phyloP scores from a whole-genome alignment of 2,888 invertebrate genomes.

The Cotesia congregata region DNA sequence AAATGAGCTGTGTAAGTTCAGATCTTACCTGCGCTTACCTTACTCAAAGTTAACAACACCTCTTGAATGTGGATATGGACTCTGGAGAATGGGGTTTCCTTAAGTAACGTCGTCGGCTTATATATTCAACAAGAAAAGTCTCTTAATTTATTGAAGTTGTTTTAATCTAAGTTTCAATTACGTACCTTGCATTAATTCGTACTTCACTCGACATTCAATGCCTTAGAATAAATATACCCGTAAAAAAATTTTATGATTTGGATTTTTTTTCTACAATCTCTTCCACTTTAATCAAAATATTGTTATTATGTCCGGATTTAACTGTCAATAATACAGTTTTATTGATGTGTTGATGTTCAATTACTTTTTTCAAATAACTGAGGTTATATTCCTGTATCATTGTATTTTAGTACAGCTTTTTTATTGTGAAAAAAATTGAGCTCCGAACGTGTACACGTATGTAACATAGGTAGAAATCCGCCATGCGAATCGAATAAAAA shows the following conservation, averaged over 20 bases:
- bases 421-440: not conserved
- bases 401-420: not conserved
- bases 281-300: not conserved
- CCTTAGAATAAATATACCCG: too few relatives aligned
- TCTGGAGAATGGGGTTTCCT: slow-evolving; percentile 23
- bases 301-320: not conserved
- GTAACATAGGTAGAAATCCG: slow-evolving; percentile 13
- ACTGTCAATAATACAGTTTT: not conserved
- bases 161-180: slow-evolving; percentile 62
- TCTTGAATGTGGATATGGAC: slow-evolving; percentile 24
- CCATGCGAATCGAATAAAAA: slow-evolving; percentile 17
- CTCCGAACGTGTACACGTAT: not conserved
- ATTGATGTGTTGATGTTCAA: not conserved
- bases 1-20: slow-evolving; percentile 14
- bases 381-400: not conserved
- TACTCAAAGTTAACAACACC: not conserved
- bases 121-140: slow-evolving; percentile 54
- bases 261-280: not conserved
- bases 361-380: not conserved
- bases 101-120: slow-evolving; percentile 25
- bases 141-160: slow-evolving; percentile 61
- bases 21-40: not conserved
- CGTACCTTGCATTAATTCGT: slow-evolving; percentile 40
- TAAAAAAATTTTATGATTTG: too few relatives aligned
- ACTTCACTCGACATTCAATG: slow-evolving; percentile 17